A percentile compares a stretch with the other conserved stretches of the same genome.
These are phyloP conservation scores for Mastomys natalensis DNA, from an alignment of 2,113 vertebrate genomes.

Conservation along the genomic window DNA sequence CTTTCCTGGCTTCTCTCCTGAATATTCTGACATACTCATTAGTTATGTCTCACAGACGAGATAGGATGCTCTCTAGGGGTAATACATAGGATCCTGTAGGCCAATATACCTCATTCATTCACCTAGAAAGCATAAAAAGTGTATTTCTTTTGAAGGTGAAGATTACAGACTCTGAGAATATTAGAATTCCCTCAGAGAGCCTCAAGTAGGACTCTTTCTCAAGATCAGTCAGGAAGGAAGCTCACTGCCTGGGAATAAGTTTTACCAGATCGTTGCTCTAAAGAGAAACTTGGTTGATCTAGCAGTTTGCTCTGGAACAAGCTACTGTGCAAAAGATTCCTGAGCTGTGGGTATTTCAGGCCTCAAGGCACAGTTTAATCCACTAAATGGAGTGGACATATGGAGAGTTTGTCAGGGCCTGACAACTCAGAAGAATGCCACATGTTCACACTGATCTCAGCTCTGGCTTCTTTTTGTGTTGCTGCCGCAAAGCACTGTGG, in stretches of 20 bases:
- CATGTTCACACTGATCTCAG: constrained; percentile 7
- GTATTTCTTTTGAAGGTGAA: background rate
- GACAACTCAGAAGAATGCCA: constrained; percentile 3
- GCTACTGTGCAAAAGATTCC: constrained; percentile 17
- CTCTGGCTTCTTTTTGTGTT: background rate
- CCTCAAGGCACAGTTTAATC: background rate
- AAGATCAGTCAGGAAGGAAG: background rate
- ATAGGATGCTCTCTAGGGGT: background rate
- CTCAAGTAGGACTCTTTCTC: background rate
- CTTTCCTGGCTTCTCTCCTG: background rate
- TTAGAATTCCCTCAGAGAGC: background rate
- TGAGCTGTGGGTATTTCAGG: constrained; percentile 22
- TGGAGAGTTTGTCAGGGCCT: constrained; percentile 43
- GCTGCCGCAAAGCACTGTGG: constrained; percentile 29
- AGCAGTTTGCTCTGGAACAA: background rate
- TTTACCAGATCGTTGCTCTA: background rate
- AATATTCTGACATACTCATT: background rate
- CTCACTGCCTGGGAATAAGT: background rate
- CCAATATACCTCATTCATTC: background rate
- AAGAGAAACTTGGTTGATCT: background rate
- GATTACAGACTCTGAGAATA: background rate
- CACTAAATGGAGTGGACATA: background rate
- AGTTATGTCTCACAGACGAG: constrained; percentile 24
- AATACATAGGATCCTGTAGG: background rate
- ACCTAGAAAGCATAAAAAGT: background rate